Percentiles rank a stretch among this genome's conserved stretches.
These are phyloP conservation scores for Apostichopus leukothele DNA, from an alignment of 53 echinoderm and acorn worm species.

Conservation along the genomic window DNA sequence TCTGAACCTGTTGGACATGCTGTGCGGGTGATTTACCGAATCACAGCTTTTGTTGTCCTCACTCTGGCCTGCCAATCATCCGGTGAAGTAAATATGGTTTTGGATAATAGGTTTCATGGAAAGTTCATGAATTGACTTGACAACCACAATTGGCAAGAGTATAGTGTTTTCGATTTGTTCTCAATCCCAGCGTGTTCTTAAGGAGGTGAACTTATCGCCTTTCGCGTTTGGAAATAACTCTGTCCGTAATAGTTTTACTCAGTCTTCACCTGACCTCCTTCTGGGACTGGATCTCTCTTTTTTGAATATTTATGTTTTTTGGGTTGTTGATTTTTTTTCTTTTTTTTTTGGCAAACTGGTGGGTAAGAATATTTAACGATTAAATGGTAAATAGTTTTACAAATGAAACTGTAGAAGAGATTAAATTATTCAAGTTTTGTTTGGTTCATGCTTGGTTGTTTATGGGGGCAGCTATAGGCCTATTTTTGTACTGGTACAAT, in stretches of 20 bases:
- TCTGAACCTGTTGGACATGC: not conserved
- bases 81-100: not conserved
- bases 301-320: too few relatives aligned
- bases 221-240: not conserved
- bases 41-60: not conserved
- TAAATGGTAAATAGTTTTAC: too few relatives aligned
- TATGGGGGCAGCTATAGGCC: too few relatives aligned
- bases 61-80: not conserved
- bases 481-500: too few relatives aligned
- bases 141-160: not conserved
- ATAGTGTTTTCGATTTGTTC: not conserved
- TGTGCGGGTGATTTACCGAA: not conserved
- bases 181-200: not conserved
- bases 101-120: not conserved
- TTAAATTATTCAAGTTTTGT: too few relatives aligned
- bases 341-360: too few relatives aligned
- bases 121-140: not conserved
- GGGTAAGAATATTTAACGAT: too few relatives aligned
- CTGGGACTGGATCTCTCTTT: not conserved
- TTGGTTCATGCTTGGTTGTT: too few relatives aligned
- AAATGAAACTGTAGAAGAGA: too few relatives aligned
- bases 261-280: not conserved
- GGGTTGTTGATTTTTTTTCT: too few relatives aligned
- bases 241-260: not conserved
- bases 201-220: not conserved